Percentiles rank a stretch among this genome's conserved stretches.
Evolutionary conservation across 1,140 invertebrate species (phyloP).

Genomic region (Ephestia elutella): DNA sequence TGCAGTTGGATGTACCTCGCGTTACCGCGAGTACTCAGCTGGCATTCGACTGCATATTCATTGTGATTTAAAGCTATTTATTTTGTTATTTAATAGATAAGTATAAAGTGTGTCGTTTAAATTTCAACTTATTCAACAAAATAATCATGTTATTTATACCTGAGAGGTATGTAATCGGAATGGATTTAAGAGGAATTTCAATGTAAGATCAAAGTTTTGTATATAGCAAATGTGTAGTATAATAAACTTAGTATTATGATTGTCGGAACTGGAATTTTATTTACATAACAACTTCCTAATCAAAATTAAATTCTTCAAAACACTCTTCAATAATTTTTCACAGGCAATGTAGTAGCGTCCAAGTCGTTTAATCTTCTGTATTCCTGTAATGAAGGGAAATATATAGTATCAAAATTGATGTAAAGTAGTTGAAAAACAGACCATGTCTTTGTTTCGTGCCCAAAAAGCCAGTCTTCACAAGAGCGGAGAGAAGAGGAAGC

Average conservation of each 20-base stretch:
- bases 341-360: slow-evolving; percentile 22
- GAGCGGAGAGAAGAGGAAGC: no score
- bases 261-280: slow-evolving; percentile 49
- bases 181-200: slow-evolving; percentile 17
- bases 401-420: neutral
- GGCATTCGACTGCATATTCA: slow-evolving; percentile 38
- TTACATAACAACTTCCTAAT: slow-evolving; percentile 11
- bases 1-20: slow-evolving; percentile 32
- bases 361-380: slow-evolving; percentile 34
- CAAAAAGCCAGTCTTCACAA: no score
- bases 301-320: slow-evolving; percentile 5
- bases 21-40: slow-evolving; percentile 4
- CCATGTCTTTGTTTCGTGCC: no score
- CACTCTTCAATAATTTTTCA: slow-evolving; percentile 26
- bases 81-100: slow-evolving; percentile 51
- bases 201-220: slow-evolving; percentile 55
- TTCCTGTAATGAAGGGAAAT: slow-evolving; percentile 30
- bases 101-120: slow-evolving; percentile 29
- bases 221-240: slow-evolving; percentile 58
- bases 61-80: slow-evolving; percentile 53
- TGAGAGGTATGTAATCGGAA: slow-evolving; percentile 10
- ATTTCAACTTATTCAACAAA: slow-evolving; percentile 10
- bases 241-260: slow-evolving; percentile 66
- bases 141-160: slow-evolving; percentile 5
- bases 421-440: no score